A percentile compares a stretch with the other conserved stretches of the same genome.
Evolutionary conservation across 2,888 invertebrate genomes (phyloP).

Genomic region (Fissipunctia ypsillon): DNA sequence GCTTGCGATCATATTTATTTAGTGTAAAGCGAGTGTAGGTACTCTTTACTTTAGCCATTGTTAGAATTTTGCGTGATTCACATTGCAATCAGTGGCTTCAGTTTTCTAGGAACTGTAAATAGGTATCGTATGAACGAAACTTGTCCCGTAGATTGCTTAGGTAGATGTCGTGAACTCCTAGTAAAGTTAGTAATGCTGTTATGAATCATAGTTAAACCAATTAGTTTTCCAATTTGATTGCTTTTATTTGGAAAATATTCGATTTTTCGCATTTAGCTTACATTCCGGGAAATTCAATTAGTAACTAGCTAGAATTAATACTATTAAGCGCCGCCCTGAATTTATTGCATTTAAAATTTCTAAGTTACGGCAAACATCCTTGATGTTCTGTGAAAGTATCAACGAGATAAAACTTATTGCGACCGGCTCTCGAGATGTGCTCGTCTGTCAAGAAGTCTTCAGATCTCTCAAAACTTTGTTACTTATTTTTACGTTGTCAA

Average conservation of each 20-base stretch:
- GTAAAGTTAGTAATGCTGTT: constrained; percentile 21
- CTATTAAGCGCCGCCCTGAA: background rate
- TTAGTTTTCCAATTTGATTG: too few relatives aligned
- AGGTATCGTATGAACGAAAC: constrained; percentile 53
- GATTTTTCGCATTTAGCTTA: constrained; percentile 9
- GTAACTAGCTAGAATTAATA: constrained; percentile 8
- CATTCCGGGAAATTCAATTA: constrained; percentile 15
- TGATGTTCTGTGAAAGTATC: constrained; percentile 27
- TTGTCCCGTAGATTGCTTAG: constrained; percentile 38
- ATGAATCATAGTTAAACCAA: constrained; percentile 35
- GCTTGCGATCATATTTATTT: constrained; percentile 49
- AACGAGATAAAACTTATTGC: constrained; percentile 42
- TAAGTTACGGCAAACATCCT: background rate
- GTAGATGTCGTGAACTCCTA: constrained; percentile 32
- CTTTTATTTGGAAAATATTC: too few relatives aligned
- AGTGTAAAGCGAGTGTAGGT: constrained; percentile 36
- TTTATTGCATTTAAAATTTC: background rate
- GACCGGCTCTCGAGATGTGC: constrained; percentile 41
- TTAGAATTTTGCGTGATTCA: constrained; percentile 67
- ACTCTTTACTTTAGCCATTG: constrained; percentile 40
- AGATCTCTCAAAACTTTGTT: constrained; percentile 48
- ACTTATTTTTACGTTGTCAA: constrained; percentile 55
- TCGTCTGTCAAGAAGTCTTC: constrained; percentile 48
- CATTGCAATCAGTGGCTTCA: constrained; percentile 60
- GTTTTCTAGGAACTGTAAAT: constrained; percentile 64